phyloP scores from a whole-genome alignment of 2,888 invertebrate genomes.

The Drosophila seclusa region DNA sequence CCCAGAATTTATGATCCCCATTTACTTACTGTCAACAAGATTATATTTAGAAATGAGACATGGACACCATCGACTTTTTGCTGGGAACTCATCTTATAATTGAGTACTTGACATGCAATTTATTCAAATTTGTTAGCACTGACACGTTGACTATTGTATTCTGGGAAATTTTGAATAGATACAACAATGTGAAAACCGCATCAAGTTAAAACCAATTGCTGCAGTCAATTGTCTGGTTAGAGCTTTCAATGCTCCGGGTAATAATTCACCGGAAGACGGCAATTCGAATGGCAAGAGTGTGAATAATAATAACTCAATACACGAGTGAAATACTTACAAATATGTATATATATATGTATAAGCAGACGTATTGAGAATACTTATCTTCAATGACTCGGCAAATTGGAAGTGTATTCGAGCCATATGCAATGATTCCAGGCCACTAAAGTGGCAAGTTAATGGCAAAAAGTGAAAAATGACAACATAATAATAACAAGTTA shows the following conservation, averaged over 20 bases:
- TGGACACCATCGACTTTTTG: background rate
- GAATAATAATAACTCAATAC: slow-evolving; percentile 25
- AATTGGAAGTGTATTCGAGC: background rate
- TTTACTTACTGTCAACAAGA: background rate
- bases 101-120: background rate
- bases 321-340: background rate
- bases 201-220: slow-evolving; percentile 32
- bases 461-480: background rate
- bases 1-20: background rate
- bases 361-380: background rate
- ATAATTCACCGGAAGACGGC: slow-evolving; percentile 43
- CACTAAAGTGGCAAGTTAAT: background rate
- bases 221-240: slow-evolving; percentile 36
- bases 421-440: background rate
- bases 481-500: background rate
- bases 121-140: slow-evolving; percentile 28
- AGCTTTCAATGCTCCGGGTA: background rate
- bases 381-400: slow-evolving; percentile 11
- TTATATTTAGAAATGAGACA: background rate
- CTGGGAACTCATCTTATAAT: background rate
- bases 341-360: background rate
- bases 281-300: slow-evolving; percentile 34
- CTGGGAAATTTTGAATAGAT: slow-evolving; percentile 17
- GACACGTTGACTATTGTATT: background rate
- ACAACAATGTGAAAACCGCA: slow-evolving; percentile 14